Evolutionary conservation across 1,140 invertebrate species (phyloP), one percentile per base, ranked within the genome.

Genomic region (Leptestheria dahalacensis): DNA sequence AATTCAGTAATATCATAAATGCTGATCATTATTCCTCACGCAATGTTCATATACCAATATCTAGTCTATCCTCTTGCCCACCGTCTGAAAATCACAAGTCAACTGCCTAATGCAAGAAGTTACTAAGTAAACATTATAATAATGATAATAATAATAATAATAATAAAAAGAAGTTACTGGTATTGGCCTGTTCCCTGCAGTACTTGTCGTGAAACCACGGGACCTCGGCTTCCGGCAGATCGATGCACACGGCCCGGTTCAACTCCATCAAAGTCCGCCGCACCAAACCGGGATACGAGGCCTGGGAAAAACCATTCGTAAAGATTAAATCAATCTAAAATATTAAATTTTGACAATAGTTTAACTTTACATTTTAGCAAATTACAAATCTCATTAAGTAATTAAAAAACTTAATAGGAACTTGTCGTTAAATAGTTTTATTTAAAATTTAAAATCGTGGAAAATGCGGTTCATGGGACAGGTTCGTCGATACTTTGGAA

Each of bases 121-220:
- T n/a, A n/a, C n/a, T n/a, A n/a, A n/a, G n/a, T n/a, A n/a, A n/a
- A n/a, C n/a, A n/a, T n/a, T n/a, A n/a, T n/a, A n/a, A n/a, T n/a
- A n/a, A n/a, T n/a, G n/a, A n/a, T n/a, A n/a, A 23, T 25, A 3
- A 29, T 26, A 46, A 10, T 24, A 15, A n/a, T n/a, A n/a, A n/a
- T n/a, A n/a, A n/a, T n/a, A n/a, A n/a, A n/a, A n/a, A 12, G 21
- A 10, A 59, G 57, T 15, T 18, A 63, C 62, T 63, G 15, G 28
- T 57, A 48, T 50, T 12, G 18, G 41, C 51, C 41, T 54, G 41
- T 62, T 70, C 75, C 66, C 80, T 70, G 33, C 79, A 71, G 62
- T 78, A 80, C 62, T 79, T 79, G 61, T 79, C 73, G 68, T 82
- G 80, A 65, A 82, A 82, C 80, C 80, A 82, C 2, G 80, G 80